Conservation (phyloP, 2,113 vertebrate genomes). For the Oncorhynchus clarkii region DNA sequence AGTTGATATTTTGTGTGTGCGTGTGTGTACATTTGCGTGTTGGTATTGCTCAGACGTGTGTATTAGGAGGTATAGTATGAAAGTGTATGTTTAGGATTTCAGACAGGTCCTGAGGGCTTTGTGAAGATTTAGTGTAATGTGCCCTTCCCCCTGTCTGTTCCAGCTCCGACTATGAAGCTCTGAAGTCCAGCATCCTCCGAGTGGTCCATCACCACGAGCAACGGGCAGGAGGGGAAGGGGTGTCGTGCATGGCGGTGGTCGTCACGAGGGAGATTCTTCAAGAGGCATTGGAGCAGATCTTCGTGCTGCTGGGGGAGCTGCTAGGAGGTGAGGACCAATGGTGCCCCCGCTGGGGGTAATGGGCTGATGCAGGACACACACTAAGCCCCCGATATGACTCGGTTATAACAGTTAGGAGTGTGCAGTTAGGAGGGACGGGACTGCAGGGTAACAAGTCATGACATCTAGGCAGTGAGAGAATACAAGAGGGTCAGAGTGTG, state of each 20-base stretch:
- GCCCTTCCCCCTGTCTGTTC: constrained; percentile 44
- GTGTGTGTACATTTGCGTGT: too few species aligned
- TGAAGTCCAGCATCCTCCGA: constrained; percentile 85
- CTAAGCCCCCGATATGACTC: constrained; percentile 86
- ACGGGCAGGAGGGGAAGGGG: constrained; percentile 67
- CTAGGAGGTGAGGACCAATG: constrained; percentile 88
- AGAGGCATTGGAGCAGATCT: constrained; percentile 88
- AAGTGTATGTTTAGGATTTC: too few species aligned
- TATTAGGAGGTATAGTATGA: too few species aligned
- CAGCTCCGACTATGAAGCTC: constrained; percentile 77
- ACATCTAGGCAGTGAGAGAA: constrained; percentile 7
- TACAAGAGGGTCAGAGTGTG: background rate
- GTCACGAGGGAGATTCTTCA: constrained; percentile 89
- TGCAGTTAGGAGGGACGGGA: constrained; percentile 32
- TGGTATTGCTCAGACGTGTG: constrained; percentile 12
- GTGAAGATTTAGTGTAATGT: background rate
- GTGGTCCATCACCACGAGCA: constrained; percentile 81
- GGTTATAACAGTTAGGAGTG: constrained; percentile 83
- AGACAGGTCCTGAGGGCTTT: background rate
- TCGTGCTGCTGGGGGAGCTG: constrained; percentile 84
- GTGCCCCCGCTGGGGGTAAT: constrained; percentile 83
- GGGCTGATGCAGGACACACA: constrained; percentile 83
- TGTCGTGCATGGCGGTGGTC: constrained; percentile 74
- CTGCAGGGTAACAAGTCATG: constrained; percentile 74
- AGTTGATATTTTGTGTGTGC: constrained; percentile 21